phyloP scores from a whole-genome alignment of 2,113 vertebrate genomes.

The Triplophysa rosa region DNA sequence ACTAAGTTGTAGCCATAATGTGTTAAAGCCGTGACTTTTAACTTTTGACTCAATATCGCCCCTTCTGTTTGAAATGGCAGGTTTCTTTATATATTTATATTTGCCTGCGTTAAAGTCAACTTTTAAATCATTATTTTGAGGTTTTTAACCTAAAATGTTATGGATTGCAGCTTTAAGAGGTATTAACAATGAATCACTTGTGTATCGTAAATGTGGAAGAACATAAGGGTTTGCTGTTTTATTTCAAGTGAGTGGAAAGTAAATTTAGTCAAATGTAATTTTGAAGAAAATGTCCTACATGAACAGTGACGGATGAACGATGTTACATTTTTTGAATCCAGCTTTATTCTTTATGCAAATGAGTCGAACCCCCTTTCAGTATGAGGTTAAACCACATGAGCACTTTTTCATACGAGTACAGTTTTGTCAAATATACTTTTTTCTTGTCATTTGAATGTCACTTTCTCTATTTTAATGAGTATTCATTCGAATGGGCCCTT shows the following conservation, averaged over 20 bases:
- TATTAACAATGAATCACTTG: background rate
- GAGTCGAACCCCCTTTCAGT: background rate
- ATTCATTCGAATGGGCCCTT: background rate
- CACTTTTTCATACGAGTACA: background rate
- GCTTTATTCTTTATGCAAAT: slow-evolving; percentile 12
- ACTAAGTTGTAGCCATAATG: no score
- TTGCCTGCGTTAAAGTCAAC: no score
- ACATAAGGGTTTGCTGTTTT: background rate
- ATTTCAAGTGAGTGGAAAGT: slow-evolving; percentile 4
- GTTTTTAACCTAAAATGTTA: no score
- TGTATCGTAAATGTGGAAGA: background rate
- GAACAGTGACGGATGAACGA: background rate
- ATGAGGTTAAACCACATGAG: slow-evolving; percentile 19
- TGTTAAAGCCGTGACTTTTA: no score
- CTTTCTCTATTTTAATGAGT: slow-evolving; percentile 20
- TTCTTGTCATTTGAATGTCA: slow-evolving; percentile 2
- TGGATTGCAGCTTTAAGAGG: no score
- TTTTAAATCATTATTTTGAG: no score
- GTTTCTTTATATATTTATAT: no score
- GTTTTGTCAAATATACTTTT: background rate
- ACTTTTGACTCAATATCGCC: no score
- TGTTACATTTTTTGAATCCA: slow-evolving; percentile 8
- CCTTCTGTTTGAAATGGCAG: no score
- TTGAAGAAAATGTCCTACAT: background rate
- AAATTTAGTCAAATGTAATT: background rate